These are phyloP conservation scores for Leucopternis melanops DNA, from an alignment of 2,113 vertebrate genomes.

Conservation along the genomic window DNA sequence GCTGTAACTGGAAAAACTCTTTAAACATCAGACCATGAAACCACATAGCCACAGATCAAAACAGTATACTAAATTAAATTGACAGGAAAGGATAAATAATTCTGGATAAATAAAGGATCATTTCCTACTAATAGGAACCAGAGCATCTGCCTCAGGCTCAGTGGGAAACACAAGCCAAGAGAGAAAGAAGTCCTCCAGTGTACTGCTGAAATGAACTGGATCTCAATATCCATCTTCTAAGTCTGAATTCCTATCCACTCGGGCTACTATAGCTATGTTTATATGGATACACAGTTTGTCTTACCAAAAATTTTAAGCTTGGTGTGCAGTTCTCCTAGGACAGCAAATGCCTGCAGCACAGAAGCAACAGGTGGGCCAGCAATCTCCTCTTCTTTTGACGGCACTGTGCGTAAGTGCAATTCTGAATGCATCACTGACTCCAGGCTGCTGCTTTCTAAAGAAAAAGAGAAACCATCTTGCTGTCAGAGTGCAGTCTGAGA, in stretches of 20 bases:
- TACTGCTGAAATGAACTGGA: neutral
- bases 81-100: neutral
- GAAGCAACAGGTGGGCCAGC: slow-evolving; percentile 61
- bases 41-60: neutral
- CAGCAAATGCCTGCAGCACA: slow-evolving; percentile 84
- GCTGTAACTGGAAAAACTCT: neutral
- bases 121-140: neutral
- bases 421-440: slow-evolving; percentile 77
- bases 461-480: neutral
- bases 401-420: slow-evolving; percentile 70
- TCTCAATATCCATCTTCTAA: neutral
- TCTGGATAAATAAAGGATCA: too few species aligned
- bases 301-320: slow-evolving; percentile 91
- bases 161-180: neutral
- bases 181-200: neutral
- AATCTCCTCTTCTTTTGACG: slow-evolving; percentile 45
- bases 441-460: slow-evolving; percentile 71
- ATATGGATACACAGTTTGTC: neutral
- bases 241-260: accelerated
- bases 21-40: neutral
- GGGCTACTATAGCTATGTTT: neutral
- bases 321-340: slow-evolving; percentile 84
- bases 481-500: neutral
- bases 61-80: neutral
- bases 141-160: neutral